These are phyloP conservation scores for Hoplodrina ambigua DNA, from an alignment of 2,888 invertebrate genomes.

Conservation along the genomic window DNA sequence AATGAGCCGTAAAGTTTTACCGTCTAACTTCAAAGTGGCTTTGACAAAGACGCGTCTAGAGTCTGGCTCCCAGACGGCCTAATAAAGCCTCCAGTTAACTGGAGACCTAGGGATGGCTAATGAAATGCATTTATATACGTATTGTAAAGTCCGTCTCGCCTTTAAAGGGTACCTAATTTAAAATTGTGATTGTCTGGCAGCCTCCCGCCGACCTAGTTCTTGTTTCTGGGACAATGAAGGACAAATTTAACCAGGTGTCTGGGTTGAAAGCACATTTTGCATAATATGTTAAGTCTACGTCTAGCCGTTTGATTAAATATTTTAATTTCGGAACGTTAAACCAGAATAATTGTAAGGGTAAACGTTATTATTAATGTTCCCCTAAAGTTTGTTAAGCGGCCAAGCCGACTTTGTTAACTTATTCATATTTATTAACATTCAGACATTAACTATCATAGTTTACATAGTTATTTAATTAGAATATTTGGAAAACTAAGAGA, in stretches of 20 bases:
- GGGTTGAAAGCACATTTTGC: slow-evolving; percentile 79
- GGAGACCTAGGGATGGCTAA: slow-evolving; percentile 54
- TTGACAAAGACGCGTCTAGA: slow-evolving; percentile 40
- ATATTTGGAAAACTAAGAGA: slow-evolving; percentile 31
- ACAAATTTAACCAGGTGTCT: slow-evolving; percentile 84
- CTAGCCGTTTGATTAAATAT: slow-evolving; percentile 75
- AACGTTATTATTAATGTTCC: slow-evolving; percentile 54
- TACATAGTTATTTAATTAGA: slow-evolving; percentile 49
- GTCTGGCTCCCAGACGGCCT: slow-evolving; percentile 55
- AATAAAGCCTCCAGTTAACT: slow-evolving; percentile 55
- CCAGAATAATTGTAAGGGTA: slow-evolving; percentile 60
- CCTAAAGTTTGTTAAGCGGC: slow-evolving; percentile 39
- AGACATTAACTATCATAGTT: slow-evolving; percentile 51
- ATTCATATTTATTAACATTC: slow-evolving; percentile 62
- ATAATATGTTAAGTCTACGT: slow-evolving; percentile 82
- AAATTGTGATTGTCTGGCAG: slow-evolving; percentile 89
- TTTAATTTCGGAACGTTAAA: slow-evolving; percentile 66
- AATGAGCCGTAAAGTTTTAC: slow-evolving; percentile 61
- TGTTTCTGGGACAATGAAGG: slow-evolving; percentile 84
- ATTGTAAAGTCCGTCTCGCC: slow-evolving; percentile 72
- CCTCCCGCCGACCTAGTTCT: slow-evolving; percentile 86
- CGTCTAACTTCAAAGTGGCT: slow-evolving; percentile 53
- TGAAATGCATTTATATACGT: slow-evolving; percentile 73
- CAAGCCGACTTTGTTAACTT: slow-evolving; percentile 44
- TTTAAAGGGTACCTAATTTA: slow-evolving; percentile 82